These are phyloP conservation scores for Horisme vitalbata DNA, from an alignment of 2,888 invertebrate genomes.

Conservation along the genomic window DNA sequence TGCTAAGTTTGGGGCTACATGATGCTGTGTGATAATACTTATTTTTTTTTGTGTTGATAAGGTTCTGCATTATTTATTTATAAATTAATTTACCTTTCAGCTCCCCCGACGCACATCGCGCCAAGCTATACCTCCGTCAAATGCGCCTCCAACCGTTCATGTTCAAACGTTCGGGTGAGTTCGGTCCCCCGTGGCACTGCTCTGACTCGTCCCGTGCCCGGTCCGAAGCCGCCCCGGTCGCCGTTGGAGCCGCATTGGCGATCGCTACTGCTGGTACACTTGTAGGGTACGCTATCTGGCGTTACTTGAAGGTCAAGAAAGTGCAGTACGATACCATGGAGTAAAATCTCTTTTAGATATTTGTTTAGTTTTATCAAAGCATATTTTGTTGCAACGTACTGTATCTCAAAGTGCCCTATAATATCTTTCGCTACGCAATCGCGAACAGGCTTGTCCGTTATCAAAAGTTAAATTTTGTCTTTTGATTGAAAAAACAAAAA, in stretches of 20 bases:
- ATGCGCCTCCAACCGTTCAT: slow-evolving; percentile 94
- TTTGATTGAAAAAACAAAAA: too few relatives aligned
- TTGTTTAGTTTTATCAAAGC: too few relatives aligned
- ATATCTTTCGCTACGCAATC: too few relatives aligned
- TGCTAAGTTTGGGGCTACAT: too few relatives aligned
- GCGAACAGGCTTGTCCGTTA: too few relatives aligned
- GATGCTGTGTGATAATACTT: too few relatives aligned
- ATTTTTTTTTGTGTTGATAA: too few relatives aligned
- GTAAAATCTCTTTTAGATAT: too few relatives aligned
- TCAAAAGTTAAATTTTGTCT: too few relatives aligned
- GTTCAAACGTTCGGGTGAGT: slow-evolving; percentile 88
- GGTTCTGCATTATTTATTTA: too few relatives aligned
- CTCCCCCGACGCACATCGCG: slow-evolving; percentile 74
- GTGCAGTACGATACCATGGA: slow-evolving; percentile 59
- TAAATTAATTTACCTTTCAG: slow-evolving; percentile 48
- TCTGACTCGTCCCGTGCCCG: slow-evolving; percentile 73
- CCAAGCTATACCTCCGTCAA: slow-evolving; percentile 85
- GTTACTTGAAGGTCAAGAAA: slow-evolving; percentile 94
- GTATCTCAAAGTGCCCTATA: too few relatives aligned
- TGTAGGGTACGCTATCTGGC: slow-evolving; percentile 92
- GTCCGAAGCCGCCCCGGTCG: slow-evolving; percentile 92
- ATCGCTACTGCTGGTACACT: slow-evolving; percentile 91
- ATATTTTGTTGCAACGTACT: too few relatives aligned
- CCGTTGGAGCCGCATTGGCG: slow-evolving; percentile 89
- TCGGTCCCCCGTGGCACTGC: slow-evolving; percentile 88